phyloP scores from a whole-genome alignment of 2,797 vertebrate species.

The Trematomus bernacchii region DNA sequence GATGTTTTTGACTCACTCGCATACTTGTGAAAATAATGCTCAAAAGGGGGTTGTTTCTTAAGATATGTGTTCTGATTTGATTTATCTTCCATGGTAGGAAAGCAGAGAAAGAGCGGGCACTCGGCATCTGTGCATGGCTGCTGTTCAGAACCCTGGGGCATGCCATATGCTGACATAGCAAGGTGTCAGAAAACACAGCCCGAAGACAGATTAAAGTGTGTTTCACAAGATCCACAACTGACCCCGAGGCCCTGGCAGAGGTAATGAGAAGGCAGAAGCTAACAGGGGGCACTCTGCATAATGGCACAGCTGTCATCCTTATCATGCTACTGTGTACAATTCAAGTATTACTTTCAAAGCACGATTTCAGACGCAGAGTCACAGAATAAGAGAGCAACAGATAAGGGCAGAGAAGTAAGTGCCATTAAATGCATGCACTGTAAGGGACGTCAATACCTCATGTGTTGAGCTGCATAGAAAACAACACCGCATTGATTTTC shows the following conservation, averaged over 20 bases:
- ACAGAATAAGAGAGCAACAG: neutral
- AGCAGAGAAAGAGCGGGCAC: constrained; percentile 17
- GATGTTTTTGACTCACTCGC: constrained; percentile 5
- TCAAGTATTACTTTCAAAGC: constrained; percentile 13
- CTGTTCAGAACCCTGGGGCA: constrained; percentile 63
- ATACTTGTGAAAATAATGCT: constrained; percentile 3
- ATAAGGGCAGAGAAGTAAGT: neutral
- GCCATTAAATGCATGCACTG: neutral
- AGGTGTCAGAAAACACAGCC: constrained; percentile 69
- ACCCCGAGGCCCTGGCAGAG: constrained; percentile 53
- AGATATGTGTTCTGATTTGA: constrained; percentile 19
- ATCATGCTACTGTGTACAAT: constrained; percentile 37
- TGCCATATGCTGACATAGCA: constrained; percentile 73
- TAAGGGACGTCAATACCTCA: neutral
- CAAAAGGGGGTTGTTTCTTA: constrained; percentile 3
- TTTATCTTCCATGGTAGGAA: constrained; percentile 27
- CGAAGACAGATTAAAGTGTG: constrained; percentile 69
- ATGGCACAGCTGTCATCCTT: constrained; percentile 49
- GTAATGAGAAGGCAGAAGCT: constrained; percentile 59
- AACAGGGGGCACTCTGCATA: constrained; percentile 47
- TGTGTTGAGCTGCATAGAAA: neutral
- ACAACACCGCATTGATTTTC: neutral
- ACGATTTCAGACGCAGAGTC: neutral
- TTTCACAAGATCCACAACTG: constrained; percentile 58
- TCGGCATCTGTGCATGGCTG: constrained; percentile 63